Conservation (phyloP, 2,888 invertebrate species). For the Caenorhabditis uteleia region DNA sequence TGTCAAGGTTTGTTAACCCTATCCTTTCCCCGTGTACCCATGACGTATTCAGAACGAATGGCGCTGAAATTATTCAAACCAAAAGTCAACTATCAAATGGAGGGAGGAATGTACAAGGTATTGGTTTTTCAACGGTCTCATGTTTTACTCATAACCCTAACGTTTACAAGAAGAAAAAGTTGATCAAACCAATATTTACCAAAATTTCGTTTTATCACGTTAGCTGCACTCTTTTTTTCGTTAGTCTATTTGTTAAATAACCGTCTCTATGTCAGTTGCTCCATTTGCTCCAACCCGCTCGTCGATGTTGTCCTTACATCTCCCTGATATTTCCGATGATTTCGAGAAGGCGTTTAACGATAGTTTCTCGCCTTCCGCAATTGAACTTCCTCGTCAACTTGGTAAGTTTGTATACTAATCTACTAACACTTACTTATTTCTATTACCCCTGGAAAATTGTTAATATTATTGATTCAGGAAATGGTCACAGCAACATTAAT, state of each 20-base stretch:
- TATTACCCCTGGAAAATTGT: no score
- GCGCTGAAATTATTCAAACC: constrained; percentile 29
- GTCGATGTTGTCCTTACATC: constrained; percentile 20
- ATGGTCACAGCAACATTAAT: no score
- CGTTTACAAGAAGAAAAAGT: no score
- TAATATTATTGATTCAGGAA: no score
- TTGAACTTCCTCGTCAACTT: constrained; percentile 24
- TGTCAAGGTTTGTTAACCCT: constrained; percentile 29
- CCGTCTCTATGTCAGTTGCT: constrained; percentile 31
- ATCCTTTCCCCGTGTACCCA: constrained; percentile 5
- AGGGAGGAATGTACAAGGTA: constrained; percentile 14
- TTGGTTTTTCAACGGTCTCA: no score
- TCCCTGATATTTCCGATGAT: constrained; percentile 21
- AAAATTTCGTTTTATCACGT: no score
- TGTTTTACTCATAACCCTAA: no score
- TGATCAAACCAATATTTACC: no score
- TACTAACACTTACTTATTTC: no score
- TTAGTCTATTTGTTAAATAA: constrained; percentile 24
- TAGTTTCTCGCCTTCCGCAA: constrained; percentile 29
- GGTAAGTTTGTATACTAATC: constrained; percentile 14
- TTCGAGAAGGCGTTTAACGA: constrained; percentile 31
- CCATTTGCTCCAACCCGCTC: constrained; percentile 12
- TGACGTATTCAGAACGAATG: constrained; percentile 19
- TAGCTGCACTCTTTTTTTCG: no score
- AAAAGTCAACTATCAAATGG: constrained; percentile 26